Conservation (phyloP, 2,888 invertebrate species). For the Drosophila cognata region DNA sequence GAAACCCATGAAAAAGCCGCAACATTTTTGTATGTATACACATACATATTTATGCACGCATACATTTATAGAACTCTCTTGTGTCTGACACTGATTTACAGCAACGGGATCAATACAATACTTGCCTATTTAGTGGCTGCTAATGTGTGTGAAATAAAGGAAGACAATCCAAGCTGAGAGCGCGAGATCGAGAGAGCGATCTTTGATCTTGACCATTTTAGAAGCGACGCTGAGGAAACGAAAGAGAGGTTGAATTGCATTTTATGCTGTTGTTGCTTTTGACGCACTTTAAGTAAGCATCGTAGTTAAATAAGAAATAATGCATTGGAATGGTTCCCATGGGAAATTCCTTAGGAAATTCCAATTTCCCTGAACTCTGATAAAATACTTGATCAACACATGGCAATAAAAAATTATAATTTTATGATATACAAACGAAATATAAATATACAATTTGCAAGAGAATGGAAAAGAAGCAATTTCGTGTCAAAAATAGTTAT, state of each 20-base stretch:
- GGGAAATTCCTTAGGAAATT: neutral
- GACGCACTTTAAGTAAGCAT: neutral
- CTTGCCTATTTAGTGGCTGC: constrained; percentile 1
- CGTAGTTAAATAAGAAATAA: neutral
- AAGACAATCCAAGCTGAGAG: neutral
- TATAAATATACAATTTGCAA: neutral
- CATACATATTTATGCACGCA: neutral
- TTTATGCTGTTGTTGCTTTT: neutral
- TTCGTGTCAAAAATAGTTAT: constrained; percentile 7
- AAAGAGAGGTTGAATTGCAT: neutral
- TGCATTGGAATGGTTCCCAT: neutral
- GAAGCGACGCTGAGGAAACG: neutral
- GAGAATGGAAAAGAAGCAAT: constrained; percentile 9
- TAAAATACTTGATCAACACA: neutral
- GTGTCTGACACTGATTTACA: neutral
- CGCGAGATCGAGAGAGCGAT: neutral
- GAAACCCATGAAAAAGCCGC: neutral
- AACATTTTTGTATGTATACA: neutral
- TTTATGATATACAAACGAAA: neutral
- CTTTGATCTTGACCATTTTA: neutral
- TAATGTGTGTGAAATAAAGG: neutral
- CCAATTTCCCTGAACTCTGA: neutral
- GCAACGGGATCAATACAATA: neutral
- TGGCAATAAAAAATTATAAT: neutral
- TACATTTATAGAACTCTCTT: neutral